Evolutionary conservation across 2,797 vertebrate species (phyloP).

Genomic region (Hybognathus amarus): DNA sequence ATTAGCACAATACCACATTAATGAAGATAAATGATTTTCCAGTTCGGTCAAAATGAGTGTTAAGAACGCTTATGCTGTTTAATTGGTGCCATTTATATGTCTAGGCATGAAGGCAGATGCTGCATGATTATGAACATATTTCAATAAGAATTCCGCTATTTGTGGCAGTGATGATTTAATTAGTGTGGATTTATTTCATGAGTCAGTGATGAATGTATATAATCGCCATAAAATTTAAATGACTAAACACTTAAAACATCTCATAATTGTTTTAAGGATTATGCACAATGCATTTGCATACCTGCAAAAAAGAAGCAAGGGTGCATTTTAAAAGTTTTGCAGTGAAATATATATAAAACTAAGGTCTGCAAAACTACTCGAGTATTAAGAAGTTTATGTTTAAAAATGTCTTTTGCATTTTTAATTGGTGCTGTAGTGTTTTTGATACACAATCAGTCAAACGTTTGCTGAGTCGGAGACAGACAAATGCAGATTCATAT

Average conservation of each 20-base stretch:
- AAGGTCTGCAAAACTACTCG: neutral
- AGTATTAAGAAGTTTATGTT: neutral
- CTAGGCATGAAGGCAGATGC: slow-evolving; percentile 58
- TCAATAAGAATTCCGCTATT: slow-evolving; percentile 58
- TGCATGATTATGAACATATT: slow-evolving; percentile 59
- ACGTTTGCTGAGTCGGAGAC: neutral
- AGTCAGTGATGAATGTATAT: slow-evolving; percentile 1
- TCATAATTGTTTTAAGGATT: slow-evolving; percentile 7
- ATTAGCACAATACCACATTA: slow-evolving; percentile 8
- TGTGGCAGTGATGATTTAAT: slow-evolving; percentile 59
- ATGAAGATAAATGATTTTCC: neutral
- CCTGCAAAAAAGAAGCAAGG: slow-evolving; percentile 8
- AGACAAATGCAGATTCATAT: too few species aligned
- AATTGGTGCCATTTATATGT: slow-evolving; percentile 66
- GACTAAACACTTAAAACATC: slow-evolving; percentile 1
- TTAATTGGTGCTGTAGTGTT: neutral
- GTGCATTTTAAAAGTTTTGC: neutral
- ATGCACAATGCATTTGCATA: slow-evolving; percentile 14
- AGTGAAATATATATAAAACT: neutral
- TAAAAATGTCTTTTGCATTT: neutral
- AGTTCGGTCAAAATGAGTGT: slow-evolving; percentile 57
- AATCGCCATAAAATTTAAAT: neutral
- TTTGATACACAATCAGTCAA: neutral
- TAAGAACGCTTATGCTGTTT: slow-evolving; percentile 62
- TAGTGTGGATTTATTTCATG: slow-evolving; percentile 48